These are phyloP conservation scores for Pollenia angustigena DNA, from an alignment of 2,888 invertebrate species.

Conservation along the genomic window DNA sequence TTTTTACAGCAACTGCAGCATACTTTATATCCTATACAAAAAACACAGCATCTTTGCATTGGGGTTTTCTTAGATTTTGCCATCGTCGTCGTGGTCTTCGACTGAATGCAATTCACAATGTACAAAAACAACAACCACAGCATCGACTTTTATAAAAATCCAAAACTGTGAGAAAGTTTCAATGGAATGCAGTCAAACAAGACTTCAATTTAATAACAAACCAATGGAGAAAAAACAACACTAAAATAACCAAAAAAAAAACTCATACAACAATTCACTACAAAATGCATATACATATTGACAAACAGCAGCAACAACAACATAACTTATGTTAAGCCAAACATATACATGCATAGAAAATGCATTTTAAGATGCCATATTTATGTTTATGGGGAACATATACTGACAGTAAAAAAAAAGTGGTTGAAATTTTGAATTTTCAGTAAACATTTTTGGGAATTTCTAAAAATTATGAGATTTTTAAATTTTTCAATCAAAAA, in stretches of 20 bases:
- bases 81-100: constrained; percentile 23
- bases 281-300: constrained; percentile 48
- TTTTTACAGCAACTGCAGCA: constrained; percentile 46
- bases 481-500: too few species aligned
- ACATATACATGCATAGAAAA: constrained; percentile 2
- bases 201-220: constrained; percentile 74
- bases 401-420: too few species aligned
- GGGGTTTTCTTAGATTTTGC: constrained; percentile 60
- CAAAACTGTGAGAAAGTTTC: constrained; percentile 84
- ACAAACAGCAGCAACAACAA: constrained; percentile 67
- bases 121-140: constrained; percentile 60
- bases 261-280: constrained; percentile 44
- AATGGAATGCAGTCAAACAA: constrained; percentile 84
- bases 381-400: neutral
- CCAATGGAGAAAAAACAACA: constrained; percentile 51
- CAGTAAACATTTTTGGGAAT: too few species aligned
- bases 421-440: too few species aligned
- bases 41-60: constrained; percentile 50
- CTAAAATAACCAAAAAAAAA: constrained; percentile 36
- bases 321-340: constrained; percentile 59
- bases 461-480: too few species aligned
- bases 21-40: constrained; percentile 34
- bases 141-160: constrained; percentile 72
- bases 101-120: constrained; percentile 66
- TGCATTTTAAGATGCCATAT: constrained; percentile 40